A percentile compares a stretch with the other conserved stretches of the same genome.
Conservation (phyloP, 1,140 invertebrate species). For the Eubasilissa regina region DNA sequence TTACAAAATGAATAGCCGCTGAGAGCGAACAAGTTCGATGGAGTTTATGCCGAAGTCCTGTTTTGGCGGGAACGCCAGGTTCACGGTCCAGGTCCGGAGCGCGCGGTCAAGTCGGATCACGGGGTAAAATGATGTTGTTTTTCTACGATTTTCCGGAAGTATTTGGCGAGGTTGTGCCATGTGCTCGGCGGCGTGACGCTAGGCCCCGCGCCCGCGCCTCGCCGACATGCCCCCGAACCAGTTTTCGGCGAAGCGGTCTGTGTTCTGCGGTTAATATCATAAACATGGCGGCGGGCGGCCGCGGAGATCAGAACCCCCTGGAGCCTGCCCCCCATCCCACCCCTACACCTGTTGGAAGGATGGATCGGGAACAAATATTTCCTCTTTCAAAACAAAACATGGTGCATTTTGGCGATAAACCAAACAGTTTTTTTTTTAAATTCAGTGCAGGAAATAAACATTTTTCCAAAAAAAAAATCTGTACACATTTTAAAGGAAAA, state of each 20-base stretch:
- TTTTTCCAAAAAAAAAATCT: no score
- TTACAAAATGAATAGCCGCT: no score
- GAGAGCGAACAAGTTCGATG: no score
- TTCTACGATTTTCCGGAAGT: constrained; percentile 30
- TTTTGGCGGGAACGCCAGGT: constrained; percentile 44
- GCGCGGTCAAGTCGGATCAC: not conserved
- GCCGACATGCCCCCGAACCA: constrained; percentile 56
- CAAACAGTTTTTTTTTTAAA: no score
- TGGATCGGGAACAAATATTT: not conserved
- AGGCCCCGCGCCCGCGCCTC: constrained; percentile 27
- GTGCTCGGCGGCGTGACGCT: constrained; percentile 27
- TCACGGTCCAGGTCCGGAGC: not conserved
- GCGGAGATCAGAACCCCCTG: constrained; percentile 40
- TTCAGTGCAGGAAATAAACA: no score
- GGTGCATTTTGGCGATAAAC: no score
- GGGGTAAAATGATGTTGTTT: constrained; percentile 26
- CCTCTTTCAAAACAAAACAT: not conserved
- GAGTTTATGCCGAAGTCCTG: no score
- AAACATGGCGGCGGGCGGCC: constrained; percentile 53
- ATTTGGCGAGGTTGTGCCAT: not conserved
- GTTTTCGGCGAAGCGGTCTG: constrained; percentile 57
- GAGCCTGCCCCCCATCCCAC: not conserved
- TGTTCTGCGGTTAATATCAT: constrained; percentile 55
- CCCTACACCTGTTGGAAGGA: not conserved
- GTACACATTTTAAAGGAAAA: no score